phyloP scores from a whole-genome alignment of 2,888 invertebrate genomes.

The Athalia cordata region DNA sequence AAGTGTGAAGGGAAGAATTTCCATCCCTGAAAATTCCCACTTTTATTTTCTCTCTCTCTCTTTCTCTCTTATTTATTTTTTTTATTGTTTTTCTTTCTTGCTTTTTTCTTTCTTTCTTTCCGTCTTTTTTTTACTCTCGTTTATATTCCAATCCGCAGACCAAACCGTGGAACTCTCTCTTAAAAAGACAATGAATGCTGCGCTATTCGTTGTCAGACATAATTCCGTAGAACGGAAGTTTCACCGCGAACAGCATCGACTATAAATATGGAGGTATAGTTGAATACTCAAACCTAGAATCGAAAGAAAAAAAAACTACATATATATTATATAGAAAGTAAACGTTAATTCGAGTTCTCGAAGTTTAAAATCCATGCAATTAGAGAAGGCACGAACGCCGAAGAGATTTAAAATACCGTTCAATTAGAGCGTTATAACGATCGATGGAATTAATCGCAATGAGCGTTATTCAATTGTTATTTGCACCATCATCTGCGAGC shows the following conservation, averaged over 20 bases:
- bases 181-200: neutral
- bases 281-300: too few species aligned
- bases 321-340: too few species aligned
- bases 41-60: neutral
- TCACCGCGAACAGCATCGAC: too few species aligned
- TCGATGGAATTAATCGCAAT: neutral
- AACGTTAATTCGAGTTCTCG: too few species aligned
- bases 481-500: neutral
- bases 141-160: constrained; percentile 14
- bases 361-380: too few species aligned
- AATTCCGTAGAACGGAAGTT: too few species aligned
- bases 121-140: constrained; percentile 42
- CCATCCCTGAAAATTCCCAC: constrained; percentile 4
- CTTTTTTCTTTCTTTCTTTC: constrained; percentile 5
- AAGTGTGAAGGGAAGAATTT: constrained; percentile 37
- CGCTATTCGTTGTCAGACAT: too few species aligned
- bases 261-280: too few species aligned
- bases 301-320: too few species aligned
- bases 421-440: neutral
- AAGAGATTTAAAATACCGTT: neutral
- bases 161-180: neutral
- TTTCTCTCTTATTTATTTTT: constrained; percentile 1
- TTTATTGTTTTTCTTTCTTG: neutral
- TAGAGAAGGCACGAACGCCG: too few species aligned
- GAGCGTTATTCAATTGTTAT: neutral